Conservation (phyloP, 2,113 vertebrate genomes). For the Butastur rufipennis region DNA sequence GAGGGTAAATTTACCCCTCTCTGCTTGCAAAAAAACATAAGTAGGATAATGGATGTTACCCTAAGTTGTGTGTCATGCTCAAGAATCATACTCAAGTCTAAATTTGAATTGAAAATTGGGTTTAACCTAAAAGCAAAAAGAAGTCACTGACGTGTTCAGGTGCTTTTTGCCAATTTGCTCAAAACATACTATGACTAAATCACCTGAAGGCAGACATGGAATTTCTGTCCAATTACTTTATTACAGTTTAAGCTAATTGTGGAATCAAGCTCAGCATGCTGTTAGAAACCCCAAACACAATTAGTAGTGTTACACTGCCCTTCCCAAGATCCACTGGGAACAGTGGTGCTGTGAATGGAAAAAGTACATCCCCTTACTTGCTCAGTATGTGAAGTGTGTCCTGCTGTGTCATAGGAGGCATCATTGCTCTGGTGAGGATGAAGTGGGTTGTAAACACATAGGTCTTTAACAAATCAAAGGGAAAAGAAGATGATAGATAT, state of each 20-base stretch:
- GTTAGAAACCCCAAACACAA: neutral
- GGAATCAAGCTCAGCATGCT: neutral
- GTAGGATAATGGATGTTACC: neutral
- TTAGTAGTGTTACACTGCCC: neutral
- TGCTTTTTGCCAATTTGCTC: neutral
- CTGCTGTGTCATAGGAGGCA: neutral
- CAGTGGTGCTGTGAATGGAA: neutral
- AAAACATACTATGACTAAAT: neutral
- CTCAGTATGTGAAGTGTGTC: neutral
- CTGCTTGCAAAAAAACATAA: neutral
- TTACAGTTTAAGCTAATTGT: neutral
- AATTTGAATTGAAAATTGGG: neutral
- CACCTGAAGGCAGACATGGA: neutral
- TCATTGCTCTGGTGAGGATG: neutral
- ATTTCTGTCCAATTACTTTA: neutral
- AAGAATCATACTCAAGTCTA: neutral
- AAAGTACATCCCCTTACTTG: neutral
- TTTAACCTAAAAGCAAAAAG: neutral
- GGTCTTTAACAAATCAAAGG: neutral
- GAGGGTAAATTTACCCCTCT: neutral
- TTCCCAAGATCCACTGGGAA: neutral
- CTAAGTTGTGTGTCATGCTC: neutral
- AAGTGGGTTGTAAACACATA: neutral
- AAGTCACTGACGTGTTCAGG: neutral
- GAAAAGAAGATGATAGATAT: neutral